These are phyloP conservation scores for Zelleria hepariella DNA, from an alignment of 2,888 invertebrate species.

Conservation along the genomic window DNA sequence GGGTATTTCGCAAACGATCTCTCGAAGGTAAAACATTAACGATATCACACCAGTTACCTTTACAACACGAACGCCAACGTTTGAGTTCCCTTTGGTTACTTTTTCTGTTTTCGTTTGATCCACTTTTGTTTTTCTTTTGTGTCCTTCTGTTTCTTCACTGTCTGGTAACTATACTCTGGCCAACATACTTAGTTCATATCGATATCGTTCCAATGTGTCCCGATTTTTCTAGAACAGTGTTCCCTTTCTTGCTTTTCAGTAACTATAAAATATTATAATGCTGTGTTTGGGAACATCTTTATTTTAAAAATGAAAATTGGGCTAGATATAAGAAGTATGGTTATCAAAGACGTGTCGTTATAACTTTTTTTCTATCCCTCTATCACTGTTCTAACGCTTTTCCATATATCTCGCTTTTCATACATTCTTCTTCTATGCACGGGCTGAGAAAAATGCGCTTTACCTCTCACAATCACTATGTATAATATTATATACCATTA, in stretches of 20 bases:
- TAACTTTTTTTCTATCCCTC: conserved; percentile 47
- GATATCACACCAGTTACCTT: conserved; percentile 44
- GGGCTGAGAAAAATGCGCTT: conserved; percentile 66
- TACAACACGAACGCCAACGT: conserved; percentile 44
- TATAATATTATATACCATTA: conserved; percentile 46
- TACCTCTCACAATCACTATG: conserved; percentile 61
- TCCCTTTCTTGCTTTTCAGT: neutral
- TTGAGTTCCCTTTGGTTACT: conserved; percentile 41
- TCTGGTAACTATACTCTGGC: conserved; percentile 49
- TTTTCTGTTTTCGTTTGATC: conserved; percentile 37
- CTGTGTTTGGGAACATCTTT: neutral
- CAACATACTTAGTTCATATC: no score
- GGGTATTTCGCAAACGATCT: conserved; percentile 97
- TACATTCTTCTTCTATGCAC: conserved; percentile 66
- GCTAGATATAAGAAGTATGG: conserved; percentile 34
- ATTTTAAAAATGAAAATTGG: neutral
- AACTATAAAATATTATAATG: no score
- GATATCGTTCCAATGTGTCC: no score
- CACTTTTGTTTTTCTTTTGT: conserved; percentile 34
- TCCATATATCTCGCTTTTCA: conserved; percentile 67
- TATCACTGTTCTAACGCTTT: conserved; percentile 65
- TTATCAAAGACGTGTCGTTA: conserved; percentile 30
- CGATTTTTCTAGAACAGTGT: no score
- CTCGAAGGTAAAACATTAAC: conserved; percentile 88
- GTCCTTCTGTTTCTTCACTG: conserved; percentile 35